These are phyloP conservation scores for Cyclophora albipunctata DNA, from an alignment of 2,888 invertebrate genomes.

Conservation along the genomic window DNA sequence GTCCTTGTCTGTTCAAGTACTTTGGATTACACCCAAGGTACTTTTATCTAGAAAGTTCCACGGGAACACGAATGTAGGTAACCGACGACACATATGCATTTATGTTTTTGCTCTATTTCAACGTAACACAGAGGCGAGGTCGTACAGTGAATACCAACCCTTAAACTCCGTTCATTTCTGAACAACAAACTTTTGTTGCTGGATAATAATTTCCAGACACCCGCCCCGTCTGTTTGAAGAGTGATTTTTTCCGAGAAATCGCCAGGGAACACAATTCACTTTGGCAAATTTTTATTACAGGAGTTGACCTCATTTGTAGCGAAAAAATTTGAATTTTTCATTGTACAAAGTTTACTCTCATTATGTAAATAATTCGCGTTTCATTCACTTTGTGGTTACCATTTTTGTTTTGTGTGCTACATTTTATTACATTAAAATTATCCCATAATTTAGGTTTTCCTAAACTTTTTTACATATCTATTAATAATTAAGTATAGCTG, in stretches of 20 bases:
- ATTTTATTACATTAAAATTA: no score
- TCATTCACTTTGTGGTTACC: neutral
- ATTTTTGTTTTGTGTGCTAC: neutral
- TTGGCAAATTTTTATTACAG: constrained; percentile 12
- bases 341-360: constrained; percentile 3
- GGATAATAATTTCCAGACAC: constrained; percentile 6
- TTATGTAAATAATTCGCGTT: constrained; percentile 2
- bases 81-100: no score
- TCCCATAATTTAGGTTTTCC: no score
- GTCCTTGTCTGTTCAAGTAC: no score
- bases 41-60: no score
- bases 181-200: constrained; percentile 3
- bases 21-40: no score
- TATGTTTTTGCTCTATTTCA: neutral
- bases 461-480: no score
- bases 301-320: constrained; percentile 13
- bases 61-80: neutral
- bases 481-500: no score
- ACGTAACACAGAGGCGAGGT: neutral
- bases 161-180: constrained; percentile 2
- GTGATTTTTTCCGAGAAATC: constrained; percentile 6
- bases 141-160: neutral
- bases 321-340: constrained; percentile 9
- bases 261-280: constrained; percentile 11
- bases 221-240: constrained; percentile 2